Conservation (phyloP, 2,113 vertebrate species). For the Acinonyx jubatus region DNA sequence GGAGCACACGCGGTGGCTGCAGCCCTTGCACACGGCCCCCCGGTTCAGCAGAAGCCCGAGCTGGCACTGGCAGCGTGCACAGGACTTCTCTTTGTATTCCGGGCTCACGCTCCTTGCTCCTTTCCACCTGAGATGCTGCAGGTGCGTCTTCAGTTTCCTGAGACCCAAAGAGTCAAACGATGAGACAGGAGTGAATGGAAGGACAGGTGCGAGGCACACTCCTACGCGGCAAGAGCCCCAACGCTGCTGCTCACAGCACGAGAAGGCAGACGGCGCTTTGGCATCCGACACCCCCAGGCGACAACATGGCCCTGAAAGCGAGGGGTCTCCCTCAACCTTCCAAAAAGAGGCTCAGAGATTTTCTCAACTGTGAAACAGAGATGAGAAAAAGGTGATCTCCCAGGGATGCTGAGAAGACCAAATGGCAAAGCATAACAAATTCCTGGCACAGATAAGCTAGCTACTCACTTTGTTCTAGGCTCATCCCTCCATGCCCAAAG, state of each 20-base stretch:
- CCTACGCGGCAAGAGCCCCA: fast-evolving
- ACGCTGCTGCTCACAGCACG: fast-evolving
- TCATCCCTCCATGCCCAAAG: background rate
- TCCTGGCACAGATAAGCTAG: background rate
- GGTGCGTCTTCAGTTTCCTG: conserved; percentile 91
- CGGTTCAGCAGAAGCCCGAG: conserved; percentile 91
- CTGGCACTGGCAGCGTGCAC: conserved; percentile 90
- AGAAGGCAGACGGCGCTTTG: background rate
- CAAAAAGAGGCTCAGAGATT: background rate
- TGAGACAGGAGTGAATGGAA: fast-evolving
- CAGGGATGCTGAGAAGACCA: background rate
- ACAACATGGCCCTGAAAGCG: background rate
- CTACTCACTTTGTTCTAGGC: too few relatives aligned
- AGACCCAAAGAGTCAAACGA: background rate
- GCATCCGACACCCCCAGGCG: fast-evolving
- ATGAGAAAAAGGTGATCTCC: background rate
- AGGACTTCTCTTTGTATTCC: conserved; percentile 85
- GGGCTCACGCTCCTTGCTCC: conserved; percentile 78
- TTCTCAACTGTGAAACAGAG: background rate
- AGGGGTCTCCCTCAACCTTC: background rate
- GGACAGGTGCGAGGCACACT: background rate
- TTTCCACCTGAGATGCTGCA: conserved; percentile 90
- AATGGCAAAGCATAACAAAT: background rate
- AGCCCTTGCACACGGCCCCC: conserved; percentile 90
- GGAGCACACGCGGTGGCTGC: conserved; percentile 93